Conservation (phyloP, 2,888 invertebrate species). For the Colostygia pectinataria region DNA sequence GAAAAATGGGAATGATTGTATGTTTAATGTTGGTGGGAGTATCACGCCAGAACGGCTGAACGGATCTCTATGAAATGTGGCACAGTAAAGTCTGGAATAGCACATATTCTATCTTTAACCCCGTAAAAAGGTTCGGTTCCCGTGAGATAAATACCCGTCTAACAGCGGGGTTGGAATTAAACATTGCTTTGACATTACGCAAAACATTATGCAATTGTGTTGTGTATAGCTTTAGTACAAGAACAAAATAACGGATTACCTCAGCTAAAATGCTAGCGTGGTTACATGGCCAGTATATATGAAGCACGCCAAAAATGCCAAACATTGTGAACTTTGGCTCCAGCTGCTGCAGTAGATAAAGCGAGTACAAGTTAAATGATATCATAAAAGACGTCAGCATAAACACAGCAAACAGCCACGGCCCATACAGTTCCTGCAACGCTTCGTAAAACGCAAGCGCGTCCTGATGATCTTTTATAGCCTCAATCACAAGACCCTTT, state of each 20-base stretch:
- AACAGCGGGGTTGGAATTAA: too few relatives aligned
- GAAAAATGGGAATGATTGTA: neutral
- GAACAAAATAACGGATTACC: conserved; percentile 41
- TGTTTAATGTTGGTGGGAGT: too few relatives aligned
- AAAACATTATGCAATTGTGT: too few relatives aligned
- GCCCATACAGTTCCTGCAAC: conserved; percentile 57
- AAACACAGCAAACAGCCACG: conserved; percentile 61
- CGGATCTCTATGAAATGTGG: too few relatives aligned
- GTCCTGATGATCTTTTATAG: conserved; percentile 58
- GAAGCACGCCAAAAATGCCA: conserved; percentile 49
- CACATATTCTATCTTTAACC: too few relatives aligned
- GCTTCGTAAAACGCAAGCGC: conserved; percentile 51
- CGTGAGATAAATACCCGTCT: too few relatives aligned
- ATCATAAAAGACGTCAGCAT: conserved; percentile 54
- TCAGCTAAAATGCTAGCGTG: conserved; percentile 55
- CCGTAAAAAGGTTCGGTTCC: too few relatives aligned
- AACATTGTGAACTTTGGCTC: conserved; percentile 59
- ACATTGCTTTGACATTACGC: too few relatives aligned
- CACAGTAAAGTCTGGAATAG: too few relatives aligned
- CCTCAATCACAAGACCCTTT: conserved; percentile 44
- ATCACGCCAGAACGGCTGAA: too few relatives aligned
- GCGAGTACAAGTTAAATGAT: conserved; percentile 60
- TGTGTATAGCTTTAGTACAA: too few relatives aligned
- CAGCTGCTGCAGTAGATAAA: conserved; percentile 48
- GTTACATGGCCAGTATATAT: conserved; percentile 62